phyloP scores from a whole-genome alignment of 2,797 vertebrate species.

The Epinephelus coioides region DNA sequence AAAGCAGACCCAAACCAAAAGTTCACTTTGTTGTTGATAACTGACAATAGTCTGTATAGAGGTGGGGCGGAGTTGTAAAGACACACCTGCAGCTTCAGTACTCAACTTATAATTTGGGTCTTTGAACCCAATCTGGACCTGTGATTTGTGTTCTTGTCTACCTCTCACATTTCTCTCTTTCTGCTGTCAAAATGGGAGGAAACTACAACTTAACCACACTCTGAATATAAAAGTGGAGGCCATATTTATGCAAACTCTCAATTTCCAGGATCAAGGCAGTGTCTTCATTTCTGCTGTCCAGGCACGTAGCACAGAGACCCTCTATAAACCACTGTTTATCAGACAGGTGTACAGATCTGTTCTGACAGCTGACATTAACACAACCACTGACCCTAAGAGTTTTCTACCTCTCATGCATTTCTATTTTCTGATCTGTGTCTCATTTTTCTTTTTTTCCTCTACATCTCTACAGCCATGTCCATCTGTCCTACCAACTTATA shows the following conservation, averaged over 20 bases:
- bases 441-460: not conserved
- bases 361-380: constrained; percentile 52
- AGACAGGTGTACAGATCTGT: constrained; percentile 37
- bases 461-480: not conserved
- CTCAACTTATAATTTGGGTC: not conserved
- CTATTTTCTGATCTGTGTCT: not conserved
- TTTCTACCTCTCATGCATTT: constrained; percentile 19
- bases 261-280: not conserved
- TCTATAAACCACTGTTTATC: constrained; percentile 16
- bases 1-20: not conserved
- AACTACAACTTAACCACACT: not conserved
- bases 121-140: not conserved
- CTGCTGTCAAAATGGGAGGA: not conserved
- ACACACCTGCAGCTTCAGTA: not conserved
- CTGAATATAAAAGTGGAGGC: not conserved
- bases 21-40: not conserved
- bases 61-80: not conserved
- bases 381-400: constrained; percentile 30
- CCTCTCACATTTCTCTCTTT: not conserved
- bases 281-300: not conserved
- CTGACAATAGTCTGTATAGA: not conserved
- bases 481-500: not conserved
- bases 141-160: not conserved
- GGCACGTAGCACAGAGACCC: constrained; percentile 4
- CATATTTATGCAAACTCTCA: constrained; percentile 7